A percentile compares a stretch with the other conserved stretches of the same genome.
These are phyloP conservation scores for Zonotrichia leucophrys DNA, from an alignment of 2,113 vertebrate species.

Conservation along the genomic window DNA sequence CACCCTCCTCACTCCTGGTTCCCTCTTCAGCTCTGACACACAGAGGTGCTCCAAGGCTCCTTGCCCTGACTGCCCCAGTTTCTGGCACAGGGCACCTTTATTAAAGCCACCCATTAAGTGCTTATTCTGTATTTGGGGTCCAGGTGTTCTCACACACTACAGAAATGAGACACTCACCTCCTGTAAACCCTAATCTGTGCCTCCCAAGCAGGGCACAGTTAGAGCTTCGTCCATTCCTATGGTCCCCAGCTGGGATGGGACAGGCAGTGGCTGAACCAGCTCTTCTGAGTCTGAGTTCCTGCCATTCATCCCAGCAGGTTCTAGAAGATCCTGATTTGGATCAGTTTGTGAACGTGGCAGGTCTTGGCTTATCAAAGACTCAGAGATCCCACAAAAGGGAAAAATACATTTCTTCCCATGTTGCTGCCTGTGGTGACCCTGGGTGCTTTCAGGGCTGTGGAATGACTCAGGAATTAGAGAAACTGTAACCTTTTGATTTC, in stretches of 20 bases:
- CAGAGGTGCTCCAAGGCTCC: not conserved
- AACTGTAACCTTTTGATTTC: not conserved
- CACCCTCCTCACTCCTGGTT: not conserved
- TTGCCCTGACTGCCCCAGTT: not conserved
- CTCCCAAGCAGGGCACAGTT: not conserved
- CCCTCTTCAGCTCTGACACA: not conserved
- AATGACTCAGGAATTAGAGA: not conserved
- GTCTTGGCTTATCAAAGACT: not conserved
- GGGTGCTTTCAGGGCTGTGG: not conserved
- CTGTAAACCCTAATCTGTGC: not conserved
- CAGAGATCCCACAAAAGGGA: not conserved
- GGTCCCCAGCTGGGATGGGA: not conserved
- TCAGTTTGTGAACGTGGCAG: not conserved
- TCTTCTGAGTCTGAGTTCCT: not conserved
- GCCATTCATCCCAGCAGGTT: not conserved
- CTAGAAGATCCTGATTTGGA: not conserved
- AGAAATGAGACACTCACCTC: not conserved
- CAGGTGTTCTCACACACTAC: not conserved
- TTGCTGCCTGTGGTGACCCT: not conserved
- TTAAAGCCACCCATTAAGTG: not conserved
- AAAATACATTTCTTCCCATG: not conserved
- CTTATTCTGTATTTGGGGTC: not conserved
- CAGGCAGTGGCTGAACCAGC: not conserved
- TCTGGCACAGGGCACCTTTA: not conserved
- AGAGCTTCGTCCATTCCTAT: not conserved